Percentiles rank a stretch among this genome's conserved stretches.
These are phyloP conservation scores for Camponotus pennsylvanicus DNA, from an alignment of 1,140 invertebrate species.

Conservation along the genomic window DNA sequence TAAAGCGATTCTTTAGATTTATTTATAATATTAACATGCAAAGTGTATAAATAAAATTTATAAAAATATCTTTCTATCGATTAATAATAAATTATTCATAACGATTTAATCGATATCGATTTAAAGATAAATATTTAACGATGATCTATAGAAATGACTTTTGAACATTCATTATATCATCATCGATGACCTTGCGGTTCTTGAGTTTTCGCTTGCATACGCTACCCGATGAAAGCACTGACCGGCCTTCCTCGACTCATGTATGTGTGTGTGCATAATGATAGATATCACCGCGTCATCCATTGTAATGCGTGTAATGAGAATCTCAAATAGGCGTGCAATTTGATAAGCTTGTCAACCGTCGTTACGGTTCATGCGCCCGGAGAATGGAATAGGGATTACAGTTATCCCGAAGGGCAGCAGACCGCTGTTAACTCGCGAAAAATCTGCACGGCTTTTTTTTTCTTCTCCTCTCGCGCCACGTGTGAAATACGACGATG, in stretches of 20 bases:
- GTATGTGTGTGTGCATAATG: constrained; percentile 67
- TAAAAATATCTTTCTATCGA: neutral
- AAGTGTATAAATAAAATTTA: neutral
- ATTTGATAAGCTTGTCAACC: constrained; percentile 81
- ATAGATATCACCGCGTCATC: constrained; percentile 77
- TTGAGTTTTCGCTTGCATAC: constrained; percentile 36
- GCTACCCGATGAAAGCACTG: constrained; percentile 52
- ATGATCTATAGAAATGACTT: neutral
- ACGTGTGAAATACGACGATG: constrained; percentile 52
- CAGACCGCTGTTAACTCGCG: constrained; percentile 55
- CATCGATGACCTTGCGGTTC: neutral
- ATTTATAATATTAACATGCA: neutral
- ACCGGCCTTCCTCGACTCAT: constrained; percentile 28
- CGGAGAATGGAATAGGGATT: constrained; percentile 75
- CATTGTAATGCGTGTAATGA: constrained; percentile 81
- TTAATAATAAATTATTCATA: neutral
- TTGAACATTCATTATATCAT: constrained; percentile 8
- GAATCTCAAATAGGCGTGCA: constrained; percentile 79
- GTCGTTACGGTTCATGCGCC: constrained; percentile 77
- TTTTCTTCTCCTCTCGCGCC: neutral
- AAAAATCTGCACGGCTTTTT: constrained; percentile 44
- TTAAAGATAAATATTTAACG: neutral
- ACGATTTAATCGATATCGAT: neutral
- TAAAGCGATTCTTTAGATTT: neutral
- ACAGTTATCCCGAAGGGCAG: constrained; percentile 75